Conservation (phyloP, 2,113 vertebrate species). For the Asarcornis scutulata region DNA sequence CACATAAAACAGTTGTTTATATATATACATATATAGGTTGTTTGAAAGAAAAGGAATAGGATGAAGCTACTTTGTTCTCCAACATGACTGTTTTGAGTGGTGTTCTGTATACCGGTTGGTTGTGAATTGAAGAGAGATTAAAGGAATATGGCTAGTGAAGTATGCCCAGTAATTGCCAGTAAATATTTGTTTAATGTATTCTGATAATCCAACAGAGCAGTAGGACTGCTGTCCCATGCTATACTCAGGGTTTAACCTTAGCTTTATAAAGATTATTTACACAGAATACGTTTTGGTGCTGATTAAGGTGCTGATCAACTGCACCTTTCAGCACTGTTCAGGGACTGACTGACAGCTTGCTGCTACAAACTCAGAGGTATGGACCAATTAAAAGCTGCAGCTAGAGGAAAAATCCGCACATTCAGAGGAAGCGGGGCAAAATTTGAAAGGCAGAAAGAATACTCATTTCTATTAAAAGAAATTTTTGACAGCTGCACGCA, state of each 20-base stretch:
- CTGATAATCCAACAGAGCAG: neutral
- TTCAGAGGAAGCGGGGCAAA: neutral
- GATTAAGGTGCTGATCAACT: neutral
- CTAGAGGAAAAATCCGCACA: neutral
- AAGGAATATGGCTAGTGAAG: neutral
- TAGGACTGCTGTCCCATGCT: neutral
- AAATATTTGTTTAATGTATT: neutral
- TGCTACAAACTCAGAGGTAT: neutral
- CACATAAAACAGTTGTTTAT: neutral
- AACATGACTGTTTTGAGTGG: neutral
- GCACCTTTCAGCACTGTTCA: neutral
- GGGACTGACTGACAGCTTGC: neutral
- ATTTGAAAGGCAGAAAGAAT: neutral
- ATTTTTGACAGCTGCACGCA: neutral
- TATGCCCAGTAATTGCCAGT: neutral
- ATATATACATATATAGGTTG: neutral
- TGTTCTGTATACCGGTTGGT: neutral
- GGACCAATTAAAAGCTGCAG: neutral
- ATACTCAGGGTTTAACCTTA: neutral
- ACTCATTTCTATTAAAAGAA: neutral
- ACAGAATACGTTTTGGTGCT: neutral
- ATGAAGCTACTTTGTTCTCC: neutral
- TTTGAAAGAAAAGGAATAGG: neutral
- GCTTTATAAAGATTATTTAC: neutral
- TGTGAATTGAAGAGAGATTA: neutral